These are phyloP conservation scores for Coregonus ussuriensis DNA, from an alignment of 2,797 vertebrate genomes.

Conservation along the genomic window DNA sequence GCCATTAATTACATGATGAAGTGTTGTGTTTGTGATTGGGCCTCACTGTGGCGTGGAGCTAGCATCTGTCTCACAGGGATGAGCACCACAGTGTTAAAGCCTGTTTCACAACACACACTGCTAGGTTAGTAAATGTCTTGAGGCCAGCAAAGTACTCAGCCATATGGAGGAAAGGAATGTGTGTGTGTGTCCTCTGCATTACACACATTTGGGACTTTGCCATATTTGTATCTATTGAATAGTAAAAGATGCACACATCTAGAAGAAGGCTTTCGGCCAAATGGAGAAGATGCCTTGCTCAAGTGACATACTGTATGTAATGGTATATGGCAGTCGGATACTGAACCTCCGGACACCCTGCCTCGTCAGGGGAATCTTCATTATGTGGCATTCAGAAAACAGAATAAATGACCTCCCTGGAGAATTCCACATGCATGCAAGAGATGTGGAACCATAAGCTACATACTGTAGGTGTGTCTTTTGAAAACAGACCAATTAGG, in stretches of 20 bases:
- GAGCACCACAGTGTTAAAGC: conserved; percentile 35
- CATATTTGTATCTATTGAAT: background rate
- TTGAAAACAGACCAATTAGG: conserved; percentile 26
- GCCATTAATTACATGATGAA: conserved; percentile 43
- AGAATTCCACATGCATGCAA: conserved; percentile 46
- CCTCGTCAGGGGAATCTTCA: background rate
- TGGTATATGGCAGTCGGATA: background rate
- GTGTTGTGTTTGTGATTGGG: conserved; percentile 6
- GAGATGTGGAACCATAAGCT: conserved; percentile 30
- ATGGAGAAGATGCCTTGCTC: conserved; percentile 14
- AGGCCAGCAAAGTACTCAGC: conserved; percentile 29
- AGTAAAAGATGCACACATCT: background rate
- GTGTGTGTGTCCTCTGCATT: background rate
- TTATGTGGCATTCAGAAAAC: conserved; percentile 56
- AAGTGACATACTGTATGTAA: background rate
- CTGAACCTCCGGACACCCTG: conserved; percentile 42
- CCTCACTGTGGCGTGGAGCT: conserved; percentile 6
- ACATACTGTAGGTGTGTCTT: background rate
- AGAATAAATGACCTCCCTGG: conserved; percentile 61
- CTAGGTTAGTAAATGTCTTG: conserved; percentile 9
- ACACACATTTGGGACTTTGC: background rate
- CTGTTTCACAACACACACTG: background rate
- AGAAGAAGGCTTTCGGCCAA: background rate
- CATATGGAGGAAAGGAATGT: conserved; percentile 9
- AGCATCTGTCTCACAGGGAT: conserved; percentile 27